These are phyloP conservation scores for Lethenteron reissneri DNA, from an alignment of 2,113 vertebrate genomes.

Conservation along the genomic window DNA sequence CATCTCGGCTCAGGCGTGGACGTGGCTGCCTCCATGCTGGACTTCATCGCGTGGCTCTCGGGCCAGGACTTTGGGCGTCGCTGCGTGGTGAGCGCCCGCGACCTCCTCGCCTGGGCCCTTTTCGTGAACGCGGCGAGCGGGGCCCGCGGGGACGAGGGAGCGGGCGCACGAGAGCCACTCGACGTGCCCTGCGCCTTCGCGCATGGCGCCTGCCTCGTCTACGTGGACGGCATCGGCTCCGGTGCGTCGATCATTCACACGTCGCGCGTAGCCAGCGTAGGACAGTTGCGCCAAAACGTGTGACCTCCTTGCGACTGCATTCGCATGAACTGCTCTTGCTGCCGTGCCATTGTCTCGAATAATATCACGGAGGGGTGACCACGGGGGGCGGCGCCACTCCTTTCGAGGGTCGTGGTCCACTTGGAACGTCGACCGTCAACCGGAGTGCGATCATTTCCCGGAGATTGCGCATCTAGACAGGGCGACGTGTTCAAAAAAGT, in stretches of 20 bases:
- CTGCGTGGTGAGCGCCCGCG: slow-evolving; percentile 64
- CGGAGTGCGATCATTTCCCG: too few relatives aligned
- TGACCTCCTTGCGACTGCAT: too few relatives aligned
- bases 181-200: slow-evolving; percentile 46
- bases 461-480: too few relatives aligned
- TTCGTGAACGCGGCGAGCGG: slow-evolving; percentile 57
- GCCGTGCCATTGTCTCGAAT: too few relatives aligned
- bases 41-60: slow-evolving; percentile 74
- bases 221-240: slow-evolving; percentile 74
- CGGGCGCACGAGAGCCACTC: slow-evolving; percentile 18
- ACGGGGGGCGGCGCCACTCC: too few relatives aligned
- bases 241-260: slow-evolving; percentile 23
- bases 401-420: too few relatives aligned
- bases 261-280: too few relatives aligned
- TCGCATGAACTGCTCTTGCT: too few relatives aligned
- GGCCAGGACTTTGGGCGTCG: slow-evolving; percentile 62
- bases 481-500: too few relatives aligned
- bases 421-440: too few relatives aligned
- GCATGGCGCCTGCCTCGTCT: slow-evolving; percentile 74
- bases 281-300: too few relatives aligned
- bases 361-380: too few relatives aligned
- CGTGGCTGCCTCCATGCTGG: slow-evolving; percentile 61
- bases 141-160: slow-evolving; percentile 19
- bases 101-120: slow-evolving; percentile 69
- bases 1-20: slow-evolving; percentile 32